Base-by-base conservation (phyloP, 2,888 invertebrate genomes). In the Branchellion lobata region DNA sequence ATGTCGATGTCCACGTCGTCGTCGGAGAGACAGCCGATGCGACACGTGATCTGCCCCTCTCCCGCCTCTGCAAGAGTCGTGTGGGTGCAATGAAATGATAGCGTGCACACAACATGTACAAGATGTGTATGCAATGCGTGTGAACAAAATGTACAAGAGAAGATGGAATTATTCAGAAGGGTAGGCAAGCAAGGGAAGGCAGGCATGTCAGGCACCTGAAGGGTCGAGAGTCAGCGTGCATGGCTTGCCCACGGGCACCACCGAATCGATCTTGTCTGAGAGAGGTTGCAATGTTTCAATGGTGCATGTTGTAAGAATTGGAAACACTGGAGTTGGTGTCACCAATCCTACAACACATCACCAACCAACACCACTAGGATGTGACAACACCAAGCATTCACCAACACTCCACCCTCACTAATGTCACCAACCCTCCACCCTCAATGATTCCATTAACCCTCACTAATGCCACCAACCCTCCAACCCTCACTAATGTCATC, bases 1-100 rank as follows among this genome's bases (percentile, higher is more conserved):
- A 93, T 92, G 86, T 79, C 81, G 36, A 81, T 65, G 72, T 79
- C 79, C 21, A 81, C 81, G 34, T 81, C 81, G 31, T 78, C 72
- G 51, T 79, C 81, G 1, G 81, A 72, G n/a, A 79, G 68, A 68
- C 81, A 73, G 34, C 75, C 75, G 29, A 81, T 79, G 33, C 81
- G 79, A 27, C 79, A 81, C 1, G 81, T 81, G 24, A 81, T 61
- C 31, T 73, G 81, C 1, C 81, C 81, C 3, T 72, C 77, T 18
- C 81, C 81, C 0, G 81, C 81, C 57, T 81, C 69, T 1, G 81
- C 36, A 14, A n/a, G 81, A 69, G 73, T 81, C 69, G 27, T 79
- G 51, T 47, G 11, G n/a, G 47, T 47, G 47, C 47, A 18, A 47
- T 47, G 11, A n/a, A n/a, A n/a, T n/a, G n/a, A n/a, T n/a, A n/a